A percentile compares a stretch with the other conserved stretches of the same genome.
Conservation (phyloP, 1,140 invertebrate species). For the Apis florea region DNA sequence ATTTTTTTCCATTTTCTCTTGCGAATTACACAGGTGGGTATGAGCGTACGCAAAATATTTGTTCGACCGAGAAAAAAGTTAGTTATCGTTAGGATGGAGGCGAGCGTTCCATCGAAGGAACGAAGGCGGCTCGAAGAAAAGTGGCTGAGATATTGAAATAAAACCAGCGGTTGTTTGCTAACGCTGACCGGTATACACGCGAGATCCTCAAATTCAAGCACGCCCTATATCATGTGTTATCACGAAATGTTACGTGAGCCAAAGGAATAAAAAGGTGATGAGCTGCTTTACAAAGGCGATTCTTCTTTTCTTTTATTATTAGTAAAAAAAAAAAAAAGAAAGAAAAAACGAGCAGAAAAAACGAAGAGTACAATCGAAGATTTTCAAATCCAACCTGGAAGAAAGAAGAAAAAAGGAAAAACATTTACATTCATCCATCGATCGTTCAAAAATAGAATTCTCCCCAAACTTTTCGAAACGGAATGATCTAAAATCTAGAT, state of each 20-base stretch:
- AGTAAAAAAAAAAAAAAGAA: not conserved
- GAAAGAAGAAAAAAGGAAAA: too few relatives aligned
- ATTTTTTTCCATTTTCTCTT: too few relatives aligned
- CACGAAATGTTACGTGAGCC: slow-evolving; percentile 42
- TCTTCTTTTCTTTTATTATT: not conserved
- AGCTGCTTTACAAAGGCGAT: slow-evolving; percentile 23
- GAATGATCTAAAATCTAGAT: too few relatives aligned
- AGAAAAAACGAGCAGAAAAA: not conserved
- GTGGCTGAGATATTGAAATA: slow-evolving; percentile 22
- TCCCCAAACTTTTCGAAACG: too few relatives aligned
- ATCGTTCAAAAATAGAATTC: too few relatives aligned
- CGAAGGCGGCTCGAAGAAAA: not conserved
- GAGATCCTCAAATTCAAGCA: slow-evolving; percentile 43
- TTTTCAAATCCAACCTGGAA: not conserved
- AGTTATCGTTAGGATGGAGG: not conserved
- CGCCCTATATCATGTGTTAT: slow-evolving; percentile 32
- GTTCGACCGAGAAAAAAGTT: not conserved
- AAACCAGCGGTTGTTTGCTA: slow-evolving; percentile 19
- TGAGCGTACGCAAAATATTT: too few relatives aligned
- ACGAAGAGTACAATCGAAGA: not conserved
- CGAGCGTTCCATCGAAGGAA: not conserved
- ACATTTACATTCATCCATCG: not conserved
- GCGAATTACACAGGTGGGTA: too few relatives aligned
- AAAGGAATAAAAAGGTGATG: slow-evolving; percentile 36
- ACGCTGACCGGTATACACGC: slow-evolving; percentile 19